Percentiles rank a stretch among this genome's conserved stretches.
phyloP scores from a whole-genome alignment of 2,113 vertebrate genomes.

The Stomatorhinus ivindoensis region DNA sequence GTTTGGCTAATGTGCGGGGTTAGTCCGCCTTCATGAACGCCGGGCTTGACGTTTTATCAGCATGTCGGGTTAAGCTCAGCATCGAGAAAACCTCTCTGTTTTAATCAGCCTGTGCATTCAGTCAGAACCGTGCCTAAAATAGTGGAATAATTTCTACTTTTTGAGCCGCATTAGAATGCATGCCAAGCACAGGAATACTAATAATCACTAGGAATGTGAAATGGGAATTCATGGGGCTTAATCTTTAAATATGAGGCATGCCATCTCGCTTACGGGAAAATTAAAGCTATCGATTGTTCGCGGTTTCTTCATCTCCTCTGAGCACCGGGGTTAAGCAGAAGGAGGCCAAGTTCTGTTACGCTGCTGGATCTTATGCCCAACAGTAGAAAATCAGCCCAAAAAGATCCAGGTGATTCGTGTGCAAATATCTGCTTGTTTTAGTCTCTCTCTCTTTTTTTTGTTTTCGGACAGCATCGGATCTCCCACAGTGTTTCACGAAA shows the following conservation, averaged over 20 bases:
- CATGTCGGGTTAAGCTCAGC: constrained; percentile 53
- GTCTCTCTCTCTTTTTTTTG: neutral
- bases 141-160: constrained; percentile 41
- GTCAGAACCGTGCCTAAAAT: constrained; percentile 61
- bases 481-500: neutral
- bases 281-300: constrained; percentile 25
- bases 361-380: neutral
- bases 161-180: constrained; percentile 51
- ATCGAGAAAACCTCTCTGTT: constrained; percentile 50
- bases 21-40: constrained; percentile 45
- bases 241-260: constrained; percentile 40
- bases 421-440: constrained; percentile 7
- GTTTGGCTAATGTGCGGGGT: neutral
- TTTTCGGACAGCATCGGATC: neutral
- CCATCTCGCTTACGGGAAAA: constrained; percentile 33
- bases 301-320: neutral
- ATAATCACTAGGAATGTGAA: constrained; percentile 52
- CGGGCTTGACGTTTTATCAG: constrained; percentile 46
- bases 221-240: constrained; percentile 37
- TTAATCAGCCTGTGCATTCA: constrained; percentile 59
- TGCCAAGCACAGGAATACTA: constrained; percentile 51
- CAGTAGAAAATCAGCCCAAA: constrained; percentile 18
- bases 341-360: neutral
- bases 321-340: constrained; percentile 28
- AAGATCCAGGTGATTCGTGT: neutral